Evolutionary conservation across 2,888 invertebrate species (phyloP).

Genomic region (Pandemis heparana): DNA sequence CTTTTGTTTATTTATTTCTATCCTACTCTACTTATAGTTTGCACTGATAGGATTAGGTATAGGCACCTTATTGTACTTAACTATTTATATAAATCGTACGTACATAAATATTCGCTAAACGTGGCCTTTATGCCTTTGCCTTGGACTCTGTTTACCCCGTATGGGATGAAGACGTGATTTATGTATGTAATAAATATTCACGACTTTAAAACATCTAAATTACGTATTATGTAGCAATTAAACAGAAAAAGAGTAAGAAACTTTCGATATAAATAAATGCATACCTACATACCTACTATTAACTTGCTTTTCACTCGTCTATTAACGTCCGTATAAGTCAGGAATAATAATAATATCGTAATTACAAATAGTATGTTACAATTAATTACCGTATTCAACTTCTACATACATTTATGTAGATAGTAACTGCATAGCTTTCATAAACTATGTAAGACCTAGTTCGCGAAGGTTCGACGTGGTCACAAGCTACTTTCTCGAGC

Average conservation of each 20-base stretch:
- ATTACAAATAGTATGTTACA: too few species aligned
- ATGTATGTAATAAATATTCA: too few species aligned
- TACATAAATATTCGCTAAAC: background rate
- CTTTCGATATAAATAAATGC: background rate
- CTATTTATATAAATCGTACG: background rate
- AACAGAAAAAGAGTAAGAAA: background rate
- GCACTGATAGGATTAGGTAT: background rate
- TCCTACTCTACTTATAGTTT: background rate
- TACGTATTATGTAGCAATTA: background rate
- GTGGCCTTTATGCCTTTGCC: too few species aligned
- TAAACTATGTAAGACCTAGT: constrained; percentile 13
- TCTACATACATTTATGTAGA: too few species aligned
- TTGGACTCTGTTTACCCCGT: too few species aligned
- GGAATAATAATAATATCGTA: too few species aligned
- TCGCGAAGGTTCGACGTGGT: constrained; percentile 47
- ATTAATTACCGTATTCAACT: too few species aligned
- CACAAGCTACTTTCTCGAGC: constrained; percentile 65
- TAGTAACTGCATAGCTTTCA: too few species aligned
- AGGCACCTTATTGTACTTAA: background rate
- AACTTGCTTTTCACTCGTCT: background rate
- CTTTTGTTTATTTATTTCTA: constrained; percentile 1
- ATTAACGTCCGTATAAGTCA: too few species aligned
- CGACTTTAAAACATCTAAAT: background rate
- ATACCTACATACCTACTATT: background rate
- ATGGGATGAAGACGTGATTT: too few species aligned